Evolutionary conservation across 2,888 invertebrate species (phyloP).

Genomic region (Cheilosia soror): DNA sequence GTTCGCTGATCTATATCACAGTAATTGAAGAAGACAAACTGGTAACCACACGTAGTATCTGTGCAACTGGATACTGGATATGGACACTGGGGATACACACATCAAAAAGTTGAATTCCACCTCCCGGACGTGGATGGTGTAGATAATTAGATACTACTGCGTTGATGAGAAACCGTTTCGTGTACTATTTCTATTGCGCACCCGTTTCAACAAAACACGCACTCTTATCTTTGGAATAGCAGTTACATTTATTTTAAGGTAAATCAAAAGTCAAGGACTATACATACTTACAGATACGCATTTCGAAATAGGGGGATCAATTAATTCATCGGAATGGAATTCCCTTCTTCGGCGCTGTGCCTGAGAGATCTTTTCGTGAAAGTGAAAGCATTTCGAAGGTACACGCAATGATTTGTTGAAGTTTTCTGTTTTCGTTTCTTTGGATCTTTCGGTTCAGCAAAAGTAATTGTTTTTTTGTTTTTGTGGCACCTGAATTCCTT

Average conservation of each 20-base stretch:
- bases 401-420: conserved; percentile 51
- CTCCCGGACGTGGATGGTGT: conserved; percentile 40
- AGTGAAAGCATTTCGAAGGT: conserved; percentile 68
- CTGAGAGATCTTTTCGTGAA: conserved; percentile 60
- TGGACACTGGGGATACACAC: conserved; percentile 42
- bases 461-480: conserved; percentile 6
- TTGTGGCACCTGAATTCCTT: conserved; percentile 11
- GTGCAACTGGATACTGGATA: conserved; percentile 40
- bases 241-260: conserved; percentile 49
- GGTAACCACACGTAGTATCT: conserved; percentile 29
- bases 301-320: conserved; percentile 8
- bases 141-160: conserved; percentile 2
- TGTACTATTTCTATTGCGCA: conserved; percentile 44
- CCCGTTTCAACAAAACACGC: conserved; percentile 48
- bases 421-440: conserved; percentile 6
- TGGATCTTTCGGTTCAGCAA: neutral
- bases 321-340: conserved; percentile 47
- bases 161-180: conserved; percentile 48
- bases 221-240: conserved; percentile 57
- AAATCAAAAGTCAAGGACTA: conserved; percentile 13
- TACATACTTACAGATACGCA: neutral
- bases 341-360: conserved; percentile 29
- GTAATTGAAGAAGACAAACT: conserved; percentile 53
- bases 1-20: conserved; percentile 1
- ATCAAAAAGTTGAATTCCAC: conserved; percentile 31